Base-by-base conservation (phyloP, 2,113 vertebrate species). In the Ctenodactylus gundi region DNA sequence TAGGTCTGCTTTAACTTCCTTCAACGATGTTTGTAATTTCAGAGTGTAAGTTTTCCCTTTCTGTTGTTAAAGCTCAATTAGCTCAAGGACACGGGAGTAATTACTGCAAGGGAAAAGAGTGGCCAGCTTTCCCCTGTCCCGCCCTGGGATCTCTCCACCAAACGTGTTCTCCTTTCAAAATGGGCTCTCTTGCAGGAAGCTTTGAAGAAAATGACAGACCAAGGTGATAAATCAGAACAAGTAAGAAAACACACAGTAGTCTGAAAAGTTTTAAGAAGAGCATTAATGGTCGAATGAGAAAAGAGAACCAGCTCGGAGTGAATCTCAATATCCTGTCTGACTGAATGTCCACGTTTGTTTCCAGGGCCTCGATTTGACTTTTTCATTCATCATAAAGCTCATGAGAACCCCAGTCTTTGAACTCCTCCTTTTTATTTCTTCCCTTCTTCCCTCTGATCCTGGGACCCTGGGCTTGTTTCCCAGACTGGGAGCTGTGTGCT, bases 241-340 rank as follows among this genome's bases (percentile, higher is more conserved):
- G 34, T 36, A n/a, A n/a, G 78, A 51, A 64, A 1, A 44, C 15
- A 17, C 7, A 57, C 13, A 29, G 7, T 27, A 4, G 62, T 12
- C 49, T 87, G 72, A 90, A 70, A 82, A 49, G 65, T 58, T 72
- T 85, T 78, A 58, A 94, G 81, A 67, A 90, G 15, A 46, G 2
- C 5, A 36, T 60, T 36, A 49, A 36, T 25, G 65, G 34, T 91
- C 72, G 91, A 60, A 87, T 12, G 67, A 53, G 64, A 51, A 82
- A 93, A 68, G 21, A 51, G 1, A 57, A 81, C 7, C 57, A 18
- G 36, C 53, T 93, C 84, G 82, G 44, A 88, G 85, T 29, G 12
- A 44, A 84, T 85, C 39, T 81, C 78, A 53, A 14, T 57, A 80
- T 80, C 70, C 46, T 39, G 31, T 23, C 65, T 82, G 72, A 70